Percentiles rank a stretch among this genome's conserved stretches.
phyloP scores from a whole-genome alignment of 1,140 invertebrate species.

The Drosophila chauvacae region DNA sequence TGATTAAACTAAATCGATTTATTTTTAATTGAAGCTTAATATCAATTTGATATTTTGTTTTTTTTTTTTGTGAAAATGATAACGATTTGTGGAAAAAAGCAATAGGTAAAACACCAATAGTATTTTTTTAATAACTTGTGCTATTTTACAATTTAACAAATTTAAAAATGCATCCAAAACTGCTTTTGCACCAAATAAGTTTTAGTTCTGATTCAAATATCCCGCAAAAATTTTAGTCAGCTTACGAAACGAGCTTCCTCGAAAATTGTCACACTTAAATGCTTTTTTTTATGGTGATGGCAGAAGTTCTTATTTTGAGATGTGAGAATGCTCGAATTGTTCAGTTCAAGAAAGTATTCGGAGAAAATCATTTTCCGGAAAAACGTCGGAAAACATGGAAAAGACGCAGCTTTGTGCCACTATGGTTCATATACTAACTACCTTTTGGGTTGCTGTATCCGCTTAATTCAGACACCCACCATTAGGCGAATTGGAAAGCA shows the following conservation, averaged over 20 bases:
- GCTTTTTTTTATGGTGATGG: neutral
- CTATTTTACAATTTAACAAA: neutral
- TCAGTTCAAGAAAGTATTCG: no score
- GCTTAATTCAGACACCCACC: slow-evolving; percentile 6
- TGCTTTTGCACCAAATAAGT: neutral
- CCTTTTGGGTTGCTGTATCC: neutral
- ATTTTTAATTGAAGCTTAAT: neutral
- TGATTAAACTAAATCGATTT: neutral
- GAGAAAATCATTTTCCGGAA: no score
- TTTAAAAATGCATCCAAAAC: neutral
- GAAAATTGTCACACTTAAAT: neutral
- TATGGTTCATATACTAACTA: slow-evolving; percentile 1
- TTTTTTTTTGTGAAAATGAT: neutral
- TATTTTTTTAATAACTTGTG: neutral
- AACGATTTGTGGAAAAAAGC: neutral
- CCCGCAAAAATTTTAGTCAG: fast-evolving
- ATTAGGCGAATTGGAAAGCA: neutral
- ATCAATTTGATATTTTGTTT: no score
- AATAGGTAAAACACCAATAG: neutral
- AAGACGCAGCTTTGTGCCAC: no score
- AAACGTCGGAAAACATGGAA: no score
- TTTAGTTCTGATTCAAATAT: neutral
- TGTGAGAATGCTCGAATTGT: no score
- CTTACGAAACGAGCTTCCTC: neutral
- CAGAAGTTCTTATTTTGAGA: no score